phyloP scores from a whole-genome alignment of 2,113 vertebrate species.

The Caloenas nicobarica region DNA sequence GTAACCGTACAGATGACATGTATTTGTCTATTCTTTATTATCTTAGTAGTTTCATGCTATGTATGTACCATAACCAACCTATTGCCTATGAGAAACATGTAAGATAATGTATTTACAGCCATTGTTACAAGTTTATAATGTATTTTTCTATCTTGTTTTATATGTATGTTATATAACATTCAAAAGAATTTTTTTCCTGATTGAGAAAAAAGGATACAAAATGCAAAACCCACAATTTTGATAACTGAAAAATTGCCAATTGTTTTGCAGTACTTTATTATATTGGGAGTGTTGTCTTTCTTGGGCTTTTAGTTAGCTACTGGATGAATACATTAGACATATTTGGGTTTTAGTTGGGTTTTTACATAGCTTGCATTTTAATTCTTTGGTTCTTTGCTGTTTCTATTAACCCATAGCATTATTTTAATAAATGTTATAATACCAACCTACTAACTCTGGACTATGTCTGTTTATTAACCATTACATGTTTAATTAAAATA shows the following conservation, averaged over 20 bases:
- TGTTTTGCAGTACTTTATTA: conserved; percentile 90
- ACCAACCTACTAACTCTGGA: conserved; percentile 96
- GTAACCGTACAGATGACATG: conserved; percentile 80
- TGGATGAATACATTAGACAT: conserved; percentile 85
- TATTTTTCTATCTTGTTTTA: conserved; percentile 99
- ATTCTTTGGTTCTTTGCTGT: conserved; percentile 92
- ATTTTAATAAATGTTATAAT: conserved; percentile 99
- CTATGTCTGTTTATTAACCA: conserved; percentile 96
- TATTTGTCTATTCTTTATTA: conserved; percentile 83
- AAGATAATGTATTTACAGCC: conserved; percentile 95
- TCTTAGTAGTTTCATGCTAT: conserved; percentile 83
- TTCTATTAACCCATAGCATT: conserved; percentile 91
- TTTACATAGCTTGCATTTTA: conserved; percentile 93
- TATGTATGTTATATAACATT: conserved; percentile 99
- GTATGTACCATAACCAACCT: conserved; percentile 88
- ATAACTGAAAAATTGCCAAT: conserved; percentile 87
- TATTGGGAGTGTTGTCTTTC: conserved; percentile 83
- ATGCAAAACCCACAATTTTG: conserved; percentile 85
- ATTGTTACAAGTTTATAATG: conserved; percentile 99
- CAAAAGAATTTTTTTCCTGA: conserved; percentile 94
- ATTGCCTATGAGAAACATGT: conserved; percentile 91
- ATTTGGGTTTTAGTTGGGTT: conserved; percentile 85
- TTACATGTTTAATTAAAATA: conserved; percentile 87
- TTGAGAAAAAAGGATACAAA: conserved; percentile 87
- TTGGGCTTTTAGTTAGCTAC: conserved; percentile 86